Percentiles rank a stretch among this genome's conserved stretches.
Evolutionary conservation across 1,140 invertebrate species (phyloP).

Genomic region (Periplaneta americana): DNA sequence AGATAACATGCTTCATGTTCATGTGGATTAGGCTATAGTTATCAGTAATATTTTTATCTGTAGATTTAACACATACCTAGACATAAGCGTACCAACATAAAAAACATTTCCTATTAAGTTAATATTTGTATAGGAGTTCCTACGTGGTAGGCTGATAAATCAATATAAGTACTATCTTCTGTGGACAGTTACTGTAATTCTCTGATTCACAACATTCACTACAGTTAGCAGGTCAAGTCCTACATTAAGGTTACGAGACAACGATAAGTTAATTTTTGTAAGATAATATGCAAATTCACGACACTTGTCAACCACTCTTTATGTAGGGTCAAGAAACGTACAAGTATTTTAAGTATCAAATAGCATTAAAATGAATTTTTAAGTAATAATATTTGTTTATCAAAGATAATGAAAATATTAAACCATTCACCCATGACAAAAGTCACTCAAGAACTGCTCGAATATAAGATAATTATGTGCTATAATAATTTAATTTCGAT

Average conservation of each 20-base stretch:
- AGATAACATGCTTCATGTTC: background rate
- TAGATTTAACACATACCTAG: background rate
- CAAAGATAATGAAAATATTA: background rate
- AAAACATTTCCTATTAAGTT: background rate
- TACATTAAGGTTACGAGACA: background rate
- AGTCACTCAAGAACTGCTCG: background rate
- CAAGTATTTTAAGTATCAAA: too few species aligned
- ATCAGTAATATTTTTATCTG: background rate
- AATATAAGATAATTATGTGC: background rate
- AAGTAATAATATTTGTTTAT: background rate
- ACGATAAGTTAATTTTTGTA: background rate
- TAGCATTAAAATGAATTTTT: too few species aligned
- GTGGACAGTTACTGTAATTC: background rate
- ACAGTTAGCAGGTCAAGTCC: background rate
- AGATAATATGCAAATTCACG: background rate
- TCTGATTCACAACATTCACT: background rate
- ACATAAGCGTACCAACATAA: background rate
- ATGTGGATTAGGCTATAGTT: background rate
- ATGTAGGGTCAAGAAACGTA: too few species aligned
- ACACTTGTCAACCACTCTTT: background rate
- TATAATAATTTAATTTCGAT: background rate
- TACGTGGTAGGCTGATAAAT: background rate
- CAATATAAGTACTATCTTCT: background rate
- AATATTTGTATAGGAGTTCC: background rate
- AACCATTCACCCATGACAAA: background rate